These are phyloP conservation scores for Conchocele bisecta DNA, from an alignment of 2,888 invertebrate species.

Conservation along the genomic window DNA sequence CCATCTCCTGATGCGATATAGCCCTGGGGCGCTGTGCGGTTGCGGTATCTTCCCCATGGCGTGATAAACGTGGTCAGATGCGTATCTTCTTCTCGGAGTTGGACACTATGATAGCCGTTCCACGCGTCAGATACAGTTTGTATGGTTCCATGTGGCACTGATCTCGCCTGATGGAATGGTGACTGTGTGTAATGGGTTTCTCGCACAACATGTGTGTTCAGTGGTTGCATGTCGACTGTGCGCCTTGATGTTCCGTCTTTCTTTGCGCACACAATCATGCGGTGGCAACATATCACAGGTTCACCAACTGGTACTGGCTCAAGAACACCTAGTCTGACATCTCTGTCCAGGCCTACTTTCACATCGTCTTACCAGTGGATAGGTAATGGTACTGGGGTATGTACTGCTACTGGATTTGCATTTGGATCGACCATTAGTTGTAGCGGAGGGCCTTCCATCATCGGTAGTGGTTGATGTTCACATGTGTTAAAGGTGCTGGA, in stretches of 20 bases:
- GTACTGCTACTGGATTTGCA: conserved; percentile 33
- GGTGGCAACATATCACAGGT: conserved; percentile 51
- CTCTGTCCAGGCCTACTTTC: conserved; percentile 37
- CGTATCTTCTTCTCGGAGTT: conserved; percentile 28
- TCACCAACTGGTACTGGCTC: conserved; percentile 45
- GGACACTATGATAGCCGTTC: no score
- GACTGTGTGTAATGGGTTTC: conserved; percentile 63
- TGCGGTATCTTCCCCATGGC: conserved; percentile 54
- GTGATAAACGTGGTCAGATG: conserved; percentile 57
- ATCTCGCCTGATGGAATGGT: conserved; percentile 59
- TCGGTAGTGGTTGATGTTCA: conserved; percentile 48
- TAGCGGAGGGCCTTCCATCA: conserved; percentile 38
- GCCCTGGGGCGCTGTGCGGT: conserved; percentile 48
- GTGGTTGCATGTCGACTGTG: conserved; percentile 58
- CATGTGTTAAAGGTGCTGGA: conserved; percentile 58
- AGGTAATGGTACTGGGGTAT: conserved; percentile 47
- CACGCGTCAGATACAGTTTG: conserved; percentile 53
- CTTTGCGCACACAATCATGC: conserved; percentile 51
- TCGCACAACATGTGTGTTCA: conserved; percentile 50
- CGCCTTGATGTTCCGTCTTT: conserved; percentile 34
- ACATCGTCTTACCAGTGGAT: conserved; percentile 39
- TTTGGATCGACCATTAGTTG: conserved; percentile 35
- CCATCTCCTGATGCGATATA: conserved; percentile 55
- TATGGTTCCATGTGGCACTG: conserved; percentile 36
- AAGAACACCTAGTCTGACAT: conserved; percentile 37